Evolutionary conservation across 1,140 invertebrate genomes (phyloP), one percentile per base, ranked within the genome.

Genomic region (Asobara japonica): DNA sequence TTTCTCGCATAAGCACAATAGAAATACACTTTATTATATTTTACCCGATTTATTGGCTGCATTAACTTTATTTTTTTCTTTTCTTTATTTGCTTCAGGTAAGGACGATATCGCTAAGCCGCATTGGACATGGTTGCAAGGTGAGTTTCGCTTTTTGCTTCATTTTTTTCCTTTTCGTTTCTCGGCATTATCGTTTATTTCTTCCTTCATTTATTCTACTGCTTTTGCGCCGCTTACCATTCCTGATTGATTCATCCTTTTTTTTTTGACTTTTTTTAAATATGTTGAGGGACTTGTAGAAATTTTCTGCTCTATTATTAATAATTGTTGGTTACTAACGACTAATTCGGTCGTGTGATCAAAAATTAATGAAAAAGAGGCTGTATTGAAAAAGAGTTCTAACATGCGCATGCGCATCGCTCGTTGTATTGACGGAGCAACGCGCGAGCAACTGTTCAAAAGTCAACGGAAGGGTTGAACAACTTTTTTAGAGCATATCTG

Each of bases 101-200:
- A 87, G 86, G 82, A 87, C 80, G 85, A 86, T 87, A 85, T 86
- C 80, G 84, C 84, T 86, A 86, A 86, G 80, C 83, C 84, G 81
- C 82, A 84, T 86, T 87, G 85, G 84, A 87, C 82, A 80, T 85
- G 83, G 82, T 83, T 86, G 82, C 83, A 87, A 86, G 85, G 86
- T 87, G 84, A 87, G 86, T 87, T 82, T 74, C 79, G 81, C 79
- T 83, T 80, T 81, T 78, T 78, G 74, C 78, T 77, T 74, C 51
- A 72, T 76, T 74, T 71, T 71, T 68, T 61, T 70, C 29, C 61
- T 72, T 45, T 65, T 45, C n/a, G 10, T 62, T 45, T 64, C 33
- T 61, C 18, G 11, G 22, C 61, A 69, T 56, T 67, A 48, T 27
- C 20, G 16, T 45, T 67, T 45, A 38, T 67, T 45, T 67, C 31